Conservation (phyloP, 1,140 invertebrate genomes). For the Potamilus streckersoni region DNA sequence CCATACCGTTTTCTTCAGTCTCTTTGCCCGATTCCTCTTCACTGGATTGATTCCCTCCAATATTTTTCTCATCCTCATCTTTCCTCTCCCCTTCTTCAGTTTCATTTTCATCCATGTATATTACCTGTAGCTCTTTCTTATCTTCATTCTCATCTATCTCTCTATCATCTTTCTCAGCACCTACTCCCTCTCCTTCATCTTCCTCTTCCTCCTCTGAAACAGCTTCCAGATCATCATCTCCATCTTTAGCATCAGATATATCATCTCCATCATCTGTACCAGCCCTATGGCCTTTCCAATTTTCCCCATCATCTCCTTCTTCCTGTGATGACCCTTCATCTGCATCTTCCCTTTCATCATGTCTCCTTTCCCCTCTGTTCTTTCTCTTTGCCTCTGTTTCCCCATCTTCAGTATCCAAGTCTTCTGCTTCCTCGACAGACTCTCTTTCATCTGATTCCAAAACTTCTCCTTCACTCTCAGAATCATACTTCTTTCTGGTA, state of each 20-base stretch:
- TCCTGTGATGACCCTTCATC: conserved; percentile 8
- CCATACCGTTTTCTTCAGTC: conserved; percentile 9
- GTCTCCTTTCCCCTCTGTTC: not conserved
- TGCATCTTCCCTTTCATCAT: conserved; percentile 3
- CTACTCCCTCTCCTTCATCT: conserved; percentile 84
- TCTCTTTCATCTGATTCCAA: no score
- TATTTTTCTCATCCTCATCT: not conserved
- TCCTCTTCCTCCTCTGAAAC: conserved; percentile 52
- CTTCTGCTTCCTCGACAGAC: no score
- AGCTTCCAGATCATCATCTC: conserved; percentile 47
- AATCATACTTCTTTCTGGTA: no score
- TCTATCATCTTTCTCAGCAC: conserved; percentile 6
- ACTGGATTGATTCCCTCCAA: conserved; percentile 3
- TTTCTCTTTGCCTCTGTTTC: no score
- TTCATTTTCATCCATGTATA: conserved; percentile 1
- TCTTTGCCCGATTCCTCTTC: conserved; percentile 14
- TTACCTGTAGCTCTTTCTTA: not conserved
- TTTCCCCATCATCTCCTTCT: conserved; percentile 2
- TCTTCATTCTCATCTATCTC: not conserved
- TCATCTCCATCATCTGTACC: conserved; percentile 11
- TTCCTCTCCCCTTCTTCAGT: conserved; percentile 5
- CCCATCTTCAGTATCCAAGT: no score
- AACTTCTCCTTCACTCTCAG: no score
- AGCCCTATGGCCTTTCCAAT: not conserved
- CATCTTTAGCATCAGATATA: conserved; percentile 26